Percentiles rank a stretch among this genome's conserved stretches.
These are phyloP conservation scores for Drosophila mayri DNA, from an alignment of 1,140 invertebrate species.

Conservation along the genomic window DNA sequence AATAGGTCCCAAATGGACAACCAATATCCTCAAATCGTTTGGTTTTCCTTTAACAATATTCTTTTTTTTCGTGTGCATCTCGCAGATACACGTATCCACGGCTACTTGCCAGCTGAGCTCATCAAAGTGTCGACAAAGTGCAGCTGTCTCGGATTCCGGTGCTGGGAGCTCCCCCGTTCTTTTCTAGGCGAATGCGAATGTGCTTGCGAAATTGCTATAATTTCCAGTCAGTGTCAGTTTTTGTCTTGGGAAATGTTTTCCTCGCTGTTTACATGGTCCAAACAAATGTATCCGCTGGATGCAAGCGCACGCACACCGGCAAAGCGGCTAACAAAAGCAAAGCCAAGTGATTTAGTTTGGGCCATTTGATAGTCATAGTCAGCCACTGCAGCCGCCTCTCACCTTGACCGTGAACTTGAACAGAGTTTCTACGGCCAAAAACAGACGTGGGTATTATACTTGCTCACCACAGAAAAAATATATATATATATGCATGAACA, in stretches of 20 bases:
- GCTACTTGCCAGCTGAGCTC: conserved; percentile 59
- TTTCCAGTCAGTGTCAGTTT: conserved; percentile 67
- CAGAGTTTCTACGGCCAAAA: conserved; percentile 14
- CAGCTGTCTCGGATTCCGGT: conserved; percentile 45
- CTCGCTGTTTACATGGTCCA: conserved; percentile 50
- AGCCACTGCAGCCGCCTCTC: conserved; percentile 35
- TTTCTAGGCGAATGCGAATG: conserved; percentile 21
- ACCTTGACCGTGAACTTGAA: conserved; percentile 72
- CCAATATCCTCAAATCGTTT: conserved; percentile 1
- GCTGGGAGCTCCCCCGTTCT: conserved; percentile 8
- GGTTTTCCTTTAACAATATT: not conserved
- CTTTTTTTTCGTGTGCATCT: conserved; percentile 30
- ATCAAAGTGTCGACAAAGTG: conserved; percentile 73
- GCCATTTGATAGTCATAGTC: conserved; percentile 39
- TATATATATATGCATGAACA: not conserved
- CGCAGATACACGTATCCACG: conserved; percentile 34
- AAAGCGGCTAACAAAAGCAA: conserved; percentile 39
- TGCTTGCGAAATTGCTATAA: conserved; percentile 66
- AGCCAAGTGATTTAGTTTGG: conserved; percentile 53
- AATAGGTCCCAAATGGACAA: not conserved
- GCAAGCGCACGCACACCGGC: conserved; percentile 32
- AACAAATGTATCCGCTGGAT: conserved; percentile 56
- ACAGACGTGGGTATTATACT: conserved; percentile 14
- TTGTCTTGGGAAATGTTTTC: conserved; percentile 56
- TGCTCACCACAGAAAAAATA: not conserved